Conservation (phyloP, 2,888 invertebrate species). For the Cheilosia grossa region DNA sequence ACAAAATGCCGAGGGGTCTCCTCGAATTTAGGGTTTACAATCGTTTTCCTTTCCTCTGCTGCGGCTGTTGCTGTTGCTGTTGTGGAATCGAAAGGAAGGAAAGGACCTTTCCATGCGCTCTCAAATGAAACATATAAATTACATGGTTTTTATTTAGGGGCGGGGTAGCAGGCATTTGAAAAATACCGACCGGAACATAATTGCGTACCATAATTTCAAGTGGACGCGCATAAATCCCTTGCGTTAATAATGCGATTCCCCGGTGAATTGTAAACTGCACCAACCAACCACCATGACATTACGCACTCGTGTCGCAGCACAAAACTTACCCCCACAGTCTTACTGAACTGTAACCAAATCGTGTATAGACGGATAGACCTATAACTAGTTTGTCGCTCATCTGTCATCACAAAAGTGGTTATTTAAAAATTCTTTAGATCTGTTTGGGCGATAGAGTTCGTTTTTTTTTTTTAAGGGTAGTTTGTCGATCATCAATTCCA, state of each 20-base stretch:
- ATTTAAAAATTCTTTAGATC: constrained; percentile 29
- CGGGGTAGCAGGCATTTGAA: constrained; percentile 50
- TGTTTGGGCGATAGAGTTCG: neutral
- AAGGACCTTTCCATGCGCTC: constrained; percentile 18
- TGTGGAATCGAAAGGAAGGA: neutral
- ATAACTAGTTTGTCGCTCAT: constrained; percentile 61
- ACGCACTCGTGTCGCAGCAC: constrained; percentile 45
- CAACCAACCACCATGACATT: constrained; percentile 59
- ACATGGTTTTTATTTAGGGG: constrained; percentile 48
- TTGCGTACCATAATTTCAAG: constrained; percentile 70
- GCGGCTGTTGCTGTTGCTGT: constrained; percentile 10
- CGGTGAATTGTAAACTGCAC: constrained; percentile 63
- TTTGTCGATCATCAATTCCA: constrained; percentile 20
- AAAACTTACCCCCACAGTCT: constrained; percentile 43
- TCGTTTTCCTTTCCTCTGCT: neutral
- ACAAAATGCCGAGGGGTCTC: constrained; percentile 44
- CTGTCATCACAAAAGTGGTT: constrained; percentile 66
- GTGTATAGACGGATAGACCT: constrained; percentile 32
- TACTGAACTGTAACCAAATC: constrained; percentile 62
- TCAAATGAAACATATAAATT: constrained; percentile 63
- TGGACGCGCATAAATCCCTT: constrained; percentile 66
- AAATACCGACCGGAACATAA: constrained; percentile 55
- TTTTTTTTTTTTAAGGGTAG: constrained; percentile 13
- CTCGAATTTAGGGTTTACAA: constrained; percentile 9
- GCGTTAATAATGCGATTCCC: constrained; percentile 68